Evolutionary conservation across 2,113 vertebrate genomes (phyloP).

Genomic region (Bothrops jararaca): DNA sequence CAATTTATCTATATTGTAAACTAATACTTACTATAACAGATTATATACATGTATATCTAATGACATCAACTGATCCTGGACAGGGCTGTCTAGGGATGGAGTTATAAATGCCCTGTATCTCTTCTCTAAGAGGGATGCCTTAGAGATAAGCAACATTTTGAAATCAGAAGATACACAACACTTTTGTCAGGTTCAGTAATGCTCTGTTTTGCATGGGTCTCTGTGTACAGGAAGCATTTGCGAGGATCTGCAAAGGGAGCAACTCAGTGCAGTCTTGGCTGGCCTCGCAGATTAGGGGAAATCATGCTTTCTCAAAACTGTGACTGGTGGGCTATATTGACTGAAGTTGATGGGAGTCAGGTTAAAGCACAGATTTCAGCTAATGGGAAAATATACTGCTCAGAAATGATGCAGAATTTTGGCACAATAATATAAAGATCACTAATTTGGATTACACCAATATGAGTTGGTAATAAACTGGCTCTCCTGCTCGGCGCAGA

Average conservation of each 20-base stretch:
- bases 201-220: not conserved
- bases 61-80: not conserved
- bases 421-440: not conserved
- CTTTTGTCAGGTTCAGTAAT: not conserved
- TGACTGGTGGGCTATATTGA: not conserved
- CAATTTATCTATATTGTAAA: not conserved
- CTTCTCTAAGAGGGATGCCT: not conserved
- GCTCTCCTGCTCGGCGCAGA: not conserved
- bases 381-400: not conserved
- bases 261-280: not conserved
- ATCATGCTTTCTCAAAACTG: not conserved
- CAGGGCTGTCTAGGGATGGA: not conserved
- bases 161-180: not conserved
- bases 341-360: not conserved
- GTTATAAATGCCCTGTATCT: not conserved
- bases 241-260: not conserved
- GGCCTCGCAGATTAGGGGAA: not conserved
- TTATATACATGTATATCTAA: not conserved
- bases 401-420: not conserved
- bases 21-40: not conserved
- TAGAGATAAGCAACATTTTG: not conserved
- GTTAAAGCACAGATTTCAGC: not conserved
- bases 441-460: not conserved
- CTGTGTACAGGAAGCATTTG: not conserved
- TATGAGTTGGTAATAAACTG: not conserved